Percentiles rank a stretch among this genome's conserved stretches.
phyloP scores from a whole-genome alignment of 2,888 invertebrate genomes.

The Anticlea derivata region DNA sequence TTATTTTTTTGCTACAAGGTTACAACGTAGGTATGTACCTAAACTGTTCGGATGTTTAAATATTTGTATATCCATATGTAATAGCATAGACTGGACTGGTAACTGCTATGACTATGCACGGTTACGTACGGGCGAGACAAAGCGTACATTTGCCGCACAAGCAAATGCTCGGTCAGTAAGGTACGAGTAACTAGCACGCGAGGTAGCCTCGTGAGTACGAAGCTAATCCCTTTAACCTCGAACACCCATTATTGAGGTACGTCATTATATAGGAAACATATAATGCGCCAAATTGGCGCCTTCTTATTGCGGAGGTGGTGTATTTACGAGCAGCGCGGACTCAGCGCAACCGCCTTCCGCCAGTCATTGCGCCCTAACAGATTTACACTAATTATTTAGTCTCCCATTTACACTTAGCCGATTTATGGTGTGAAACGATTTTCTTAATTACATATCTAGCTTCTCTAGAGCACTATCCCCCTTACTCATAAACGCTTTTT shows the following conservation, averaged over 20 bases:
- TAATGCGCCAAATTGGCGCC: slow-evolving; percentile 76
- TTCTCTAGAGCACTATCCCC: neutral
- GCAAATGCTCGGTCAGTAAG: too few relatives aligned
- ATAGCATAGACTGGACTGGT: too few relatives aligned
- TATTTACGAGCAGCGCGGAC: slow-evolving; percentile 71
- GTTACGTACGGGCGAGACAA: too few relatives aligned
- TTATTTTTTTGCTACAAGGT: too few relatives aligned
- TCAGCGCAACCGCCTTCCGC: slow-evolving; percentile 54
- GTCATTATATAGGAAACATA: slow-evolving; percentile 46
- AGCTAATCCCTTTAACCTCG: slow-evolving; percentile 9
- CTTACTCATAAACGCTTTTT: too few relatives aligned
- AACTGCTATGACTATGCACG: too few relatives aligned
- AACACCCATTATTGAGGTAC: slow-evolving; percentile 1
- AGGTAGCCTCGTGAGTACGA: neutral
- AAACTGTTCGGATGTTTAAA: too few relatives aligned
- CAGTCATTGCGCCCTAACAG: slow-evolving; percentile 18
- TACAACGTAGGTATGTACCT: too few relatives aligned
- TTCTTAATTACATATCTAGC: neutral
- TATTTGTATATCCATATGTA: too few relatives aligned
- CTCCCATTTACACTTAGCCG: slow-evolving; percentile 1
- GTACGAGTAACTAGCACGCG: too few relatives aligned
- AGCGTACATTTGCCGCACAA: too few relatives aligned
- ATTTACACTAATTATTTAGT: slow-evolving; percentile 13
- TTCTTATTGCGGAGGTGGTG: slow-evolving; percentile 74
- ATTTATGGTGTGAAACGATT: neutral